Base-by-base conservation (phyloP, 2,797 vertebrate genomes). In the Tachyglossus aculeatus region DNA sequence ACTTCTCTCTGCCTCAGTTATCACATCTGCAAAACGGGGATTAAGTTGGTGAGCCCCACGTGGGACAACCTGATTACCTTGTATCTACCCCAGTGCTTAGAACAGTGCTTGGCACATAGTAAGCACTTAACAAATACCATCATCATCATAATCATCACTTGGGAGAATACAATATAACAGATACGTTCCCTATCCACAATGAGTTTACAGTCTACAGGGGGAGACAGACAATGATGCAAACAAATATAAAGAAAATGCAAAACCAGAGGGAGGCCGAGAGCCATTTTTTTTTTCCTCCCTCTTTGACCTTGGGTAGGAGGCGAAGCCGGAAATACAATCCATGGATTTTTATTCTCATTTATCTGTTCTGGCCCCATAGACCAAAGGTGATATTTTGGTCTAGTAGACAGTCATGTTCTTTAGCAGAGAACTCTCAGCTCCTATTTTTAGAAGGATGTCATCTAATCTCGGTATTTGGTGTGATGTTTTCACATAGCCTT, bases 391-490 rank as follows among this genome's bases (percentile, higher is more conserved):
- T 18, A 54, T 24, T 51, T 52, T 63, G 40, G 32, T 16, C 38
- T 38, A 44, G 24, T 31, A 44, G 38, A 67, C 22, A 44, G 21
- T 25, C 41, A 18, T 6, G n/a, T 40, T 57, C 48, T 64, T 72
- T 21, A 70, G 54, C 51, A 44, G 38, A 68, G 64, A 25, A 39
- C 43, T 24, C 24, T 10, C 40, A 19, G n/a, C 24, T 38, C n/a
- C 58, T 67, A 29, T 54, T 60, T 67, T 45, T 11, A 44, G 47
- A 68, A 54, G 22, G 24, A 63, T 65, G 21, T 47, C 59, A 40
- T 67, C 56, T 50, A 56, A 32, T 11, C 56, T 71, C 59, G 76
- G 29, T 31, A 61, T 48, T 6, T 16, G 38, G 25, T 15, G 13
- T 34, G 5, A 2, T 22, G 67, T 52, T 56, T n/a, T 74, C 71